Evolutionary conservation across 2,113 vertebrate genomes (phyloP).

Genomic region (Dasyprocta punctata): DNA sequence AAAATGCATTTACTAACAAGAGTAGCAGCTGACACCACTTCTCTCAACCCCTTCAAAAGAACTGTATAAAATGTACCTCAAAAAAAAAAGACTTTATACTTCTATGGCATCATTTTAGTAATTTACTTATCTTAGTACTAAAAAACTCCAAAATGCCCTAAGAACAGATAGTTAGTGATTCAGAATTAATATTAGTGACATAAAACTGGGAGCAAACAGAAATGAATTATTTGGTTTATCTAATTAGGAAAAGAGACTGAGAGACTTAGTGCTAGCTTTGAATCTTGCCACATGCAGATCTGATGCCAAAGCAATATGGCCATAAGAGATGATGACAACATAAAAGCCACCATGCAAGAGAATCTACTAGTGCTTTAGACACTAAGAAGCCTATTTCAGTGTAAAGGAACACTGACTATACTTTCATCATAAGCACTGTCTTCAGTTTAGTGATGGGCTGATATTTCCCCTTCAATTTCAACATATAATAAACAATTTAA

Average conservation of each 20-base stretch:
- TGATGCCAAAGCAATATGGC: slow-evolving; percentile 82
- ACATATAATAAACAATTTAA: slow-evolving; percentile 52
- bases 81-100: slow-evolving; percentile 63
- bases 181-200: slow-evolving; percentile 49
- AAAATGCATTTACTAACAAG: slow-evolving; percentile 72
- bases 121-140: slow-evolving; percentile 52
- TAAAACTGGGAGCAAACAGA: slow-evolving; percentile 46
- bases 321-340: slow-evolving; percentile 72
- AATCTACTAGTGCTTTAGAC: slow-evolving; percentile 66
- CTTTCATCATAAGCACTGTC: slow-evolving; percentile 26
- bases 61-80: not conserved
- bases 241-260: slow-evolving; percentile 82
- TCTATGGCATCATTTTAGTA: slow-evolving; percentile 26
- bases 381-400: slow-evolving; percentile 42
- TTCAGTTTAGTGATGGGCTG: slow-evolving; percentile 13
- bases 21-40: slow-evolving; percentile 80
- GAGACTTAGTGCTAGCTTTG: slow-evolving; percentile 82
- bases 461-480: slow-evolving; percentile 45
- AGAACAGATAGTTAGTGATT: slow-evolving; percentile 13
- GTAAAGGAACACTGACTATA: slow-evolving; percentile 25
- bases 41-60: slow-evolving; percentile 83
- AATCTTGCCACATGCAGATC: slow-evolving; percentile 78
- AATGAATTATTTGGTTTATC: slow-evolving; percentile 28
- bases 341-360: slow-evolving; percentile 84
- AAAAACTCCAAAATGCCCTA: slow-evolving; percentile 57